Conservation (phyloP, 2,888 invertebrate species). For the Bugula neritina region DNA sequence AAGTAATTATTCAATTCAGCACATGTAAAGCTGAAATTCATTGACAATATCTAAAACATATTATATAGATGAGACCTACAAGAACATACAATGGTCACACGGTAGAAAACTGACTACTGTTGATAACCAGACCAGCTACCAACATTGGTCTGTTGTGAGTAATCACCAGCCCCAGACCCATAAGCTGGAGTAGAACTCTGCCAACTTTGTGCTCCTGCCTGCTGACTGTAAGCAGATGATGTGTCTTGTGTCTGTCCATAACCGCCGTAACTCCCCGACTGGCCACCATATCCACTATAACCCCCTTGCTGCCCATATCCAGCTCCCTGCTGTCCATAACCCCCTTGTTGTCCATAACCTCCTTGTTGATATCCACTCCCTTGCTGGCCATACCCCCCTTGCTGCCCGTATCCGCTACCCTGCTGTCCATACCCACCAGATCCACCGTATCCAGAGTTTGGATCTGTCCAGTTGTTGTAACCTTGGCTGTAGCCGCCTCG, state of each 20-base stretch:
- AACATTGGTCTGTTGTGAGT: not conserved
- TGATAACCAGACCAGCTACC: not conserved
- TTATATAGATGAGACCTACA: too few species aligned
- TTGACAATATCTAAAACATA: too few species aligned
- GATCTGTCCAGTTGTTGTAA: not conserved
- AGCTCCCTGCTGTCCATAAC: constrained; percentile 26
- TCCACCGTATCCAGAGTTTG: not conserved
- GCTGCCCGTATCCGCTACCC: not conserved
- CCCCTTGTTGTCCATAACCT: not conserved
- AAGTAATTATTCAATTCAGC: too few species aligned
- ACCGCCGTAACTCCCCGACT: not conserved
- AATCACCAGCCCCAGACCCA: not conserved
- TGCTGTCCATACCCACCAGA: constrained; percentile 9
- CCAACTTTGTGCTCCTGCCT: not conserved
- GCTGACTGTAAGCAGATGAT: not conserved
- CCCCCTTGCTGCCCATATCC: not conserved
- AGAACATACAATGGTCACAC: too few species aligned
- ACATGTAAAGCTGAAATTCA: too few species aligned
- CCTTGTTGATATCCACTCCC: not conserved
- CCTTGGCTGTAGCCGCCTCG: not conserved
- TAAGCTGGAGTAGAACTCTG: not conserved
- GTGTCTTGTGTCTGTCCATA: not conserved
- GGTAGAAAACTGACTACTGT: not conserved
- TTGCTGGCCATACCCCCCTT: constrained; percentile 17
- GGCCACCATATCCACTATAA: constrained; percentile 1